These are phyloP conservation scores for Sphyrna mokarran DNA, from an alignment of 2,113 vertebrate species.

Conservation along the genomic window DNA sequence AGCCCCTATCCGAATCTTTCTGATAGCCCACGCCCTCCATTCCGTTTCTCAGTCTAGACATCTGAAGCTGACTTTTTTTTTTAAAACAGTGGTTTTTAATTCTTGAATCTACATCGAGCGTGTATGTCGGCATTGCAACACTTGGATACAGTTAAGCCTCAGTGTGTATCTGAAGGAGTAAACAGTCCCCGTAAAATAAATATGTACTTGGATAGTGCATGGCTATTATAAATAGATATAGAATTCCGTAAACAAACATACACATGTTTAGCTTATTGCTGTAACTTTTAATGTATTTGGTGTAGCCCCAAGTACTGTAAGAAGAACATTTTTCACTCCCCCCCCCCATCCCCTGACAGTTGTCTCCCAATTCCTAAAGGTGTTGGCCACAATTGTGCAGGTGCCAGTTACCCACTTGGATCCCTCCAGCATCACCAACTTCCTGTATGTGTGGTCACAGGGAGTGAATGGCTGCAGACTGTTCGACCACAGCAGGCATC, in stretches of 20 bases:
- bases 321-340: background rate
- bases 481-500: background rate
- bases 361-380: background rate
- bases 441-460: background rate
- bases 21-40: background rate
- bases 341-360: background rate
- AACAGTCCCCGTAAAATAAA: conserved; percentile 20
- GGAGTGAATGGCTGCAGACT: background rate
- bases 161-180: conserved; percentile 9
- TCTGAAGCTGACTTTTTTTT: background rate
- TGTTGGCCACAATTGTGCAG: background rate
- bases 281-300: conserved; percentile 21
- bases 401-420: background rate
- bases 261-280: conserved; percentile 30
- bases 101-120: background rate
- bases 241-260: conserved; percentile 19
- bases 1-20: background rate
- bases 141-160: background rate
- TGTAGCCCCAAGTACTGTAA: background rate
- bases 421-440: background rate
- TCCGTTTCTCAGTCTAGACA: background rate
- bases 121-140: background rate
- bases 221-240: conserved; percentile 17
- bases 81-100: background rate
- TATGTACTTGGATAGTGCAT: conserved; percentile 14